Base-by-base conservation (phyloP, 2,888 invertebrate genomes). In the Andricus quercusramuli region DNA sequence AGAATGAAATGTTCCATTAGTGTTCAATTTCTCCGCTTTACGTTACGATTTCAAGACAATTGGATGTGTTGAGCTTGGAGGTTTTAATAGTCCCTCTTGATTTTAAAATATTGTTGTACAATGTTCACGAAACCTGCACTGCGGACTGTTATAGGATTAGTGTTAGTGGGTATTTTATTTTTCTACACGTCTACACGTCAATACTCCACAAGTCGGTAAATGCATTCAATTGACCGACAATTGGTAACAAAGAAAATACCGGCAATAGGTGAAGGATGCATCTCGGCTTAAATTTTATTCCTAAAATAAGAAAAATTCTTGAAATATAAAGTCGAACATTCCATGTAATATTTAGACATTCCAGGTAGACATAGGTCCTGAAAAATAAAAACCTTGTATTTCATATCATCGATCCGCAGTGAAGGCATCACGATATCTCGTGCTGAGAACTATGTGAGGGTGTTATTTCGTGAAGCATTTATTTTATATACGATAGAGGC, bases 361-460 rank as follows among this genome's bases (percentile, higher is more conserved):
- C 29, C 64, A 29, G 22, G 25, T 25, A 64, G 25, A 64, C 25
- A 64, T 64, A 64, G 29, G 15, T 17, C 29, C 17, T 64, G 64
- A 64, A 64, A 64, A 64, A 64, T 64, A 64, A 64, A 17, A 29
- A 64, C 64, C 64, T 64, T 29, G 64, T 64, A 70, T 51, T 56
- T 29, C 47, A 70, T 70, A 51, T 70, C 70, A 32, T 51, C 44
- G n/a, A 13, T 70, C 70, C 51, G 70, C 70, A 70, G 70, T 70
- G 29, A 29, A 20, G 29, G 51, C 64, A 68, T 68, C 17, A 22
- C 6, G 37, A 47, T 47, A 68, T 56, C 11, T 32, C 47, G 2
- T 51, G 25, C 47, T 29, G 20, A 56, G 29, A 70, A 29, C 32
- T 47, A 29, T 51, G 29, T 51, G 17, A 64, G 29, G 15, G 64